Base-by-base conservation (phyloP, 2,797 vertebrate species). In the Pyrocephalus nanus region DNA sequence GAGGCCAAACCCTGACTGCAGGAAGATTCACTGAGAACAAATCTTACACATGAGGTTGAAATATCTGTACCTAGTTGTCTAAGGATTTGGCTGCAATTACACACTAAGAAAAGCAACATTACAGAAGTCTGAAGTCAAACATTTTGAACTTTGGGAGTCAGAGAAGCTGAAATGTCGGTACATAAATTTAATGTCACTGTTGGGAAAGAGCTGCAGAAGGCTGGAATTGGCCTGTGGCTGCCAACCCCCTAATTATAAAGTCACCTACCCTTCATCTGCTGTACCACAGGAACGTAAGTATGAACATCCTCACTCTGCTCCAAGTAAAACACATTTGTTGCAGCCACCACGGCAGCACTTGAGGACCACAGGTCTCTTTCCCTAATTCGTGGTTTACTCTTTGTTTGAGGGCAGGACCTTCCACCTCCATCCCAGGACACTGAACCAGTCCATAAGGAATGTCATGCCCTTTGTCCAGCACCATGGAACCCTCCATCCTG, bases 241-340 rank as follows among this genome's bases (percentile, higher is more conserved):
- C 50, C 65, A 80, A 40, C 6, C 20, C 48, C 8, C 2, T 4
- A 8, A 8, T 3, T 25, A 26, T 0, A 85, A n/a, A 2, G 19
- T 50, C 66, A 73, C 20, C 43, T 51, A 29, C 76, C 45, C 81
- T 54, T 72, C 70, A 27, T 36, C 54, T 55, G 36, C 60, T 23
- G n/a, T 53, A 51, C 43, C 65, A 60, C 51, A 42, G 51, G 12
- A 62, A 57, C 5, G 0, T 4, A 61, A 57, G 40, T 30, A 19
- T 26, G 72, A 50, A 85, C 12, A 23, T 51, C 66, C 64, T 65
- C 64, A 55, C 55, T 50, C 29, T 69, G 70, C 38, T 69, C 27
- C 65, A 66, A 34, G 53, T 30, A 58, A 86, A 74, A 75, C 36
- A 30, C 26, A 14, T 51, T 57, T 29, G 43, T 12, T 65, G 61